These are phyloP conservation scores for Microtus montanus DNA, from an alignment of 2,113 vertebrate genomes.

Conservation along the genomic window DNA sequence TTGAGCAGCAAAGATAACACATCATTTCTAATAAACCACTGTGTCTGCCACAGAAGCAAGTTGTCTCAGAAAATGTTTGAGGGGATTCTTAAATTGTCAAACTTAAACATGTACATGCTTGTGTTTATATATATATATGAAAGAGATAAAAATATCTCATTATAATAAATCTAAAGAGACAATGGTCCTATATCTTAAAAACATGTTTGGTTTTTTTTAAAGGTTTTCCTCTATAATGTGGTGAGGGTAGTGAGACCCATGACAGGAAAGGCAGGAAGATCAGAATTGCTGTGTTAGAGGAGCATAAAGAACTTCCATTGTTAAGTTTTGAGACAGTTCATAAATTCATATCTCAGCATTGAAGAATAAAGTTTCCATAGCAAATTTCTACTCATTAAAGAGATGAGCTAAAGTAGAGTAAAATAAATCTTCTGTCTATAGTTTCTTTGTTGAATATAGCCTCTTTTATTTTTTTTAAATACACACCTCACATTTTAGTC, in stretches of 20 bases:
- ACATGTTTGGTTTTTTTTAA: background rate
- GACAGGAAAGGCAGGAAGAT: background rate
- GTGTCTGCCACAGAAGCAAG: background rate
- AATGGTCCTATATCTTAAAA: background rate
- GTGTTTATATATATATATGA: background rate
- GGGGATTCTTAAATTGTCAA: background rate
- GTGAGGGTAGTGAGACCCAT: rapidly evolving
- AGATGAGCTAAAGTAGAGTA: background rate
- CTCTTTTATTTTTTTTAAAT: background rate
- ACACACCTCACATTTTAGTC: background rate
- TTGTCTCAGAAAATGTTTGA: background rate
- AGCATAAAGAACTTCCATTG: background rate
- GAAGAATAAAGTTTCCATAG: background rate
- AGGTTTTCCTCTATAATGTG: background rate
- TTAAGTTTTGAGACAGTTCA: background rate
- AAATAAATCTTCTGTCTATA: background rate
- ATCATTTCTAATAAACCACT: background rate
- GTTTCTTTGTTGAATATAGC: background rate
- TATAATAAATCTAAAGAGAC: background rate
- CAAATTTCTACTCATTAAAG: background rate
- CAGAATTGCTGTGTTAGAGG: background rate
- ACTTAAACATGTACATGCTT: background rate
- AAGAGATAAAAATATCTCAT: background rate
- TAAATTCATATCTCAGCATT: background rate
- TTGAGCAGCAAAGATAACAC: background rate